phyloP scores from a whole-genome alignment of 2,797 vertebrate species.

The Carcharodon carcharias region DNA sequence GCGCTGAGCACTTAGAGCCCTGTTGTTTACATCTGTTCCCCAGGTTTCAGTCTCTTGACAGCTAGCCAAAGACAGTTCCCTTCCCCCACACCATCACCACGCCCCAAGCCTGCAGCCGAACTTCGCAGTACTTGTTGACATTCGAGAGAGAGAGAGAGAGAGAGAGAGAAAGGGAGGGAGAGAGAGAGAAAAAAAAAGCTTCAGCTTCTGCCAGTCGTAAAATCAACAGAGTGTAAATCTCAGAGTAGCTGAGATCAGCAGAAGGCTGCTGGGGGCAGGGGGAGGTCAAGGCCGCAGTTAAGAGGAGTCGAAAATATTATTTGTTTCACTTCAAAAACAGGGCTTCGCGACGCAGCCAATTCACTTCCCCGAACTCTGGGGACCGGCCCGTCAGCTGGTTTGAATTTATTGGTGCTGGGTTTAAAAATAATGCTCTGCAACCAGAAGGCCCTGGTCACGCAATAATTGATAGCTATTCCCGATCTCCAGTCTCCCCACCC shows the following conservation, averaged over 20 bases:
- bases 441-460: background rate
- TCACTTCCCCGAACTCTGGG: background rate
- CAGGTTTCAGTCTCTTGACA: conserved; percentile 19
- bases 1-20: background rate
- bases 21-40: conserved; percentile 34
- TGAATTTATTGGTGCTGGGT: background rate
- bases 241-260: conserved; percentile 38
- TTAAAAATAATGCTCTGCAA: background rate
- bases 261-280: conserved; percentile 20
- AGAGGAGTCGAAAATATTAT: background rate
- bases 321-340: conserved; percentile 30
- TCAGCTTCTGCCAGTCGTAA: conserved; percentile 33
- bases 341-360: background rate
- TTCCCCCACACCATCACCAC: background rate
- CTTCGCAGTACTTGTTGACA: background rate
- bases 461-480: background rate
- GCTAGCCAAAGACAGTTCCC: background rate
- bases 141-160: background rate
- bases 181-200: background rate
- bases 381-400: background rate
- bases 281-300: conserved; percentile 31
- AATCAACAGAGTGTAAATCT: conserved; percentile 36
- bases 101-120: background rate
- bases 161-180: too few relatives aligned
- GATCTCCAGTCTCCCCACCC: background rate